phyloP scores from a whole-genome alignment of 2,888 invertebrate species.

The Lasius platythorax region DNA sequence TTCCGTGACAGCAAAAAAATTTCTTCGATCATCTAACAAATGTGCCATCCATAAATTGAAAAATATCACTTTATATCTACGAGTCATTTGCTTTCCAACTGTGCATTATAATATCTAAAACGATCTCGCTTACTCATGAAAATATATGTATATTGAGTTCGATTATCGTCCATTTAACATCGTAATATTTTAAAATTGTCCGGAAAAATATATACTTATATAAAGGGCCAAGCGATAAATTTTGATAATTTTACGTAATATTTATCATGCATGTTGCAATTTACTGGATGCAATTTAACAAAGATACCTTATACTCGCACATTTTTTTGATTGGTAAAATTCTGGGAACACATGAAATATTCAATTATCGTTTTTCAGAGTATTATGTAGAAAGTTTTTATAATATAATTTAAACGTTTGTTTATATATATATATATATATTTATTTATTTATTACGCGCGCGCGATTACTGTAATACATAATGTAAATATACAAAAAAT shows the following conservation, averaged over 20 bases:
- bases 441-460: background rate
- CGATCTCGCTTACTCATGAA: background rate
- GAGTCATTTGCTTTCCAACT: conserved; percentile 34
- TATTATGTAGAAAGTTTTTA: background rate
- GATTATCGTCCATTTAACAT: conserved; percentile 18
- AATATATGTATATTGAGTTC: conserved; percentile 24
- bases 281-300: conserved; percentile 13
- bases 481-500: background rate
- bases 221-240: background rate
- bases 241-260: conserved; percentile 13
- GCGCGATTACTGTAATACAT: background rate
- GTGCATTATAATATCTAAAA: conserved; percentile 30
- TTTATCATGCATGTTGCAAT: background rate
- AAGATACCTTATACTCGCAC: background rate
- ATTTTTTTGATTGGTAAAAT: conserved; percentile 36
- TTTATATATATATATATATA: background rate
- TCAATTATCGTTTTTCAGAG: conserved; percentile 20
- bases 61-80: conserved; percentile 33
- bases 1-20: conserved; percentile 10
- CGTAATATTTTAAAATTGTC: background rate
- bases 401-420: background rate
- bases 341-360: conserved; percentile 14
- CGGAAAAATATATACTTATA: background rate
- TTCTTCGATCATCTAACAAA: conserved; percentile 28
- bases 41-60: conserved; percentile 44